phyloP scores from a whole-genome alignment of 2,113 vertebrate species.

The Stegastes partitus region DNA sequence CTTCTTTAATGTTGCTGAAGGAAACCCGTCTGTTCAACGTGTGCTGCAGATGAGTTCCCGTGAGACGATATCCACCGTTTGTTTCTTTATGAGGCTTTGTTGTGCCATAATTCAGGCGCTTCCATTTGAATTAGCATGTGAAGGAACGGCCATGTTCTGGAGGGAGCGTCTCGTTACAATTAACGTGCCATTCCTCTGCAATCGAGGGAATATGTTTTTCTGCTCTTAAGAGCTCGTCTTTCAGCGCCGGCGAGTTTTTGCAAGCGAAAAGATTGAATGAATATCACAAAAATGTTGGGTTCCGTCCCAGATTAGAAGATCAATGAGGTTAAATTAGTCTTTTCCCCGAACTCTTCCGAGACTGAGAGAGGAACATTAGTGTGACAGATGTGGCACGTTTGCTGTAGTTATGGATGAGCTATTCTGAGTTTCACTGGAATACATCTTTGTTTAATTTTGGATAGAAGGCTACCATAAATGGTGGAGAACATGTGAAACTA shows the following conservation, averaged over 20 bases:
- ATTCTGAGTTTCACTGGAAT: slow-evolving; percentile 17
- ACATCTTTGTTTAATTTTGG: slow-evolving; percentile 39
- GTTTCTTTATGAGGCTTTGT: slow-evolving; percentile 59
- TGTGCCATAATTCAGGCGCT: slow-evolving; percentile 59
- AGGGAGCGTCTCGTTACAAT: slow-evolving; percentile 76
- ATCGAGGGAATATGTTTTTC: slow-evolving; percentile 64
- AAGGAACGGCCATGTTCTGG: slow-evolving; percentile 74
- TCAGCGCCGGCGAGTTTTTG: slow-evolving; percentile 59
- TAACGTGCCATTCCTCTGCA: slow-evolving; percentile 46
- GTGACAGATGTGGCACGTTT: slow-evolving; percentile 44
- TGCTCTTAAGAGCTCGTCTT: slow-evolving; percentile 58
- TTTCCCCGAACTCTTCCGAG: slow-evolving; percentile 23
- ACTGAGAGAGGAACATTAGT: slow-evolving; percentile 46
- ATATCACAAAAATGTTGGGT: slow-evolving; percentile 62
- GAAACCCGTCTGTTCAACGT: slow-evolving; percentile 13
- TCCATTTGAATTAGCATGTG: slow-evolving; percentile 75
- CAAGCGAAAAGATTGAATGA: slow-evolving; percentile 54
- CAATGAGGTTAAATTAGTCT: slow-evolving; percentile 51
- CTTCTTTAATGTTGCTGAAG: slow-evolving; percentile 22
- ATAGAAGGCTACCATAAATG: slow-evolving; percentile 35
- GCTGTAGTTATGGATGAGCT: slow-evolving; percentile 14
- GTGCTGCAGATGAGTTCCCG: slow-evolving; percentile 38
- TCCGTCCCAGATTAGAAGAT: slow-evolving; percentile 74
- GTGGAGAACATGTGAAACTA: background rate
- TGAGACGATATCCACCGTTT: slow-evolving; percentile 52